phyloP scores from a whole-genome alignment of 2,797 vertebrate genomes.

The Schizopygopsis pylzovi region DNA sequence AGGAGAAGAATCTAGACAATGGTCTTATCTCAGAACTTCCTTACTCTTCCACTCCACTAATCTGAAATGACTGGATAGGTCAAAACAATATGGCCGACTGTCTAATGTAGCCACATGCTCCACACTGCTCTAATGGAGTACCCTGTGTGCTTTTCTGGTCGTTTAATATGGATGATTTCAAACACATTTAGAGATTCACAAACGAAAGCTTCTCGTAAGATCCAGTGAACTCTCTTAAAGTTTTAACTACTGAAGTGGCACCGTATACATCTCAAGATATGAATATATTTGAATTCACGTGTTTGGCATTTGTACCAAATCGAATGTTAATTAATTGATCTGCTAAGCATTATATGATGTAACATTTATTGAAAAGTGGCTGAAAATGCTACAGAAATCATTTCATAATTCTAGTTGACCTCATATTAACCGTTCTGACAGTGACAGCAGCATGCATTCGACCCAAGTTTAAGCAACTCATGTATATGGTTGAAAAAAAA shows the following conservation, averaged over 20 bases:
- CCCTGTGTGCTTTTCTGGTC: background rate
- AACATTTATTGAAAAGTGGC: background rate
- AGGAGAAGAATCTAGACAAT: constrained; percentile 17
- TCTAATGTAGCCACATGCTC: constrained; percentile 3
- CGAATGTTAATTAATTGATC: background rate
- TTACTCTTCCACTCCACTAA: constrained; percentile 27
- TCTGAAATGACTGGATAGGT: constrained; percentile 39
- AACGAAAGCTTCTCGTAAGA: background rate
- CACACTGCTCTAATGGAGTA: background rate
- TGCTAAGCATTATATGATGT: background rate
- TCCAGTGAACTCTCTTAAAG: background rate
- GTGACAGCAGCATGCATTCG: background rate
- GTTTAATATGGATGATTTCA: background rate
- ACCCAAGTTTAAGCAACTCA: background rate
- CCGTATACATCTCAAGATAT: background rate
- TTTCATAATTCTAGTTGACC: background rate
- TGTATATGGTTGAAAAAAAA: background rate
- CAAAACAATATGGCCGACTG: constrained; percentile 48
- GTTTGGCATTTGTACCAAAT: background rate
- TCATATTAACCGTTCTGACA: background rate
- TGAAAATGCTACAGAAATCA: background rate
- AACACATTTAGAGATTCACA: background rate
- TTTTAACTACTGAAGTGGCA: background rate
- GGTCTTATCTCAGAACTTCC: constrained; percentile 24
- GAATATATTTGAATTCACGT: background rate